Base-by-base conservation (phyloP, 2,113 vertebrate species). In the Rhinichthys klamathensis region DNA sequence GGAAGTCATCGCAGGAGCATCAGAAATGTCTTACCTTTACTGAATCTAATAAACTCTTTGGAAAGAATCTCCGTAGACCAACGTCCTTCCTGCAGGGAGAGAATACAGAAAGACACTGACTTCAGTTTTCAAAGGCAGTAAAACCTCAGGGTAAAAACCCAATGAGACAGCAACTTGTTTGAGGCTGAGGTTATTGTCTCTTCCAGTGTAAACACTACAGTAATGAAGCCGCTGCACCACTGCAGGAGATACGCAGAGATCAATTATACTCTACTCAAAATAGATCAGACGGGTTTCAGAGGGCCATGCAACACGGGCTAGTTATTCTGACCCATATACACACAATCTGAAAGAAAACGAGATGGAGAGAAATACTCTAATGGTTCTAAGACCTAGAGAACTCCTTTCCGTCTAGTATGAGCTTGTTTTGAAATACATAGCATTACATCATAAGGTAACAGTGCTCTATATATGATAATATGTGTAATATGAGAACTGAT, bases 41-140 rank as follows among this genome's bases (percentile, higher is more conserved):
- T 30, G 97, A 99, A 93, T 99, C 98, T 88, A 99, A 92, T 83
- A 99, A 95, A 93, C 97, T 97, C 95, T 97, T 97, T 86, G 98
- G 98, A 56, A 99, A 99, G 93, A 99, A 99, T 38, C 98, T 95
- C 91, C 96, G 97, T 90, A 99, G 96, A 88, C 98, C 98, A 89
- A 99, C 98, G 83, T 99, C 98, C 92, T 99, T 99, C 92, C 98
- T 99, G 93, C 90, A 94, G 91, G 75, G 46, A 78, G 58, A 81
- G n/a, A 79, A 63, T 18, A 83, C 15, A 83, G 44, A 86, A 79
- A 86, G 0, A 18, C 10, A 6, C 32, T 6, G 49, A 54, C 65
- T 70, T 51, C 46, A 60, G 35, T 35, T 30, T 27, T 18, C 30
- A 16, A 44, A 51, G 12, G 4, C 18, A 51, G 25, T 32, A 60